Evolutionary conservation across 1,140 invertebrate species (phyloP).

Genomic region (Conus ventricosus): DNA sequence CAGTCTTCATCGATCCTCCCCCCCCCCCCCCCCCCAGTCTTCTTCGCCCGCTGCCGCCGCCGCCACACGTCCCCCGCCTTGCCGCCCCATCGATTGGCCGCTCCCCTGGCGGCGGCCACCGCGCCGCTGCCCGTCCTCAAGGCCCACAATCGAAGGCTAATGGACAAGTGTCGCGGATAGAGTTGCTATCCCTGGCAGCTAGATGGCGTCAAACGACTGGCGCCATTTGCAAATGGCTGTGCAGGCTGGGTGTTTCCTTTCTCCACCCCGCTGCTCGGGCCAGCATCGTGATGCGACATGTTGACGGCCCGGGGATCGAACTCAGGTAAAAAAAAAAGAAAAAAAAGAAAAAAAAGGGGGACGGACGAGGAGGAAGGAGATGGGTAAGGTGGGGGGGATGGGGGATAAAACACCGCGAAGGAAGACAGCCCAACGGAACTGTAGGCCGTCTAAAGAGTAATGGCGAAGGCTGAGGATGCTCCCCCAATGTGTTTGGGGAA

Average conservation of each 20-base stretch:
- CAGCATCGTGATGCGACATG: neutral
- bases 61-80: constrained; percentile 2
- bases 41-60: neutral
- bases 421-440: too few species aligned
- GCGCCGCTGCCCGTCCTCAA: neutral
- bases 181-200: constrained; percentile 22
- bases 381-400: neutral
- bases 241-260: constrained; percentile 1
- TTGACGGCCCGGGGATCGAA: neutral
- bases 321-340: neutral
- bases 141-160: constrained; percentile 29
- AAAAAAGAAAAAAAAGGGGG: neutral
- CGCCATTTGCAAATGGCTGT: constrained; percentile 25
- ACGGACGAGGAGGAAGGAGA: neutral
- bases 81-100: constrained; percentile 21
- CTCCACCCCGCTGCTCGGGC: neutral
- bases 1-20: constrained; percentile 3
- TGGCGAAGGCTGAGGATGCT: too few species aligned
- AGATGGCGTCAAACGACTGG: constrained; percentile 28
- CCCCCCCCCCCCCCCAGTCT: neutral
- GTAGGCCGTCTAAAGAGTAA: too few species aligned
- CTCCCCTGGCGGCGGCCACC: neutral
- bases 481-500: too few species aligned
- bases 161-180: constrained; percentile 37
- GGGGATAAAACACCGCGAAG: too few species aligned